These are phyloP conservation scores for Frankliniella fusca DNA, from an alignment of 2,888 invertebrate genomes.

Conservation along the genomic window DNA sequence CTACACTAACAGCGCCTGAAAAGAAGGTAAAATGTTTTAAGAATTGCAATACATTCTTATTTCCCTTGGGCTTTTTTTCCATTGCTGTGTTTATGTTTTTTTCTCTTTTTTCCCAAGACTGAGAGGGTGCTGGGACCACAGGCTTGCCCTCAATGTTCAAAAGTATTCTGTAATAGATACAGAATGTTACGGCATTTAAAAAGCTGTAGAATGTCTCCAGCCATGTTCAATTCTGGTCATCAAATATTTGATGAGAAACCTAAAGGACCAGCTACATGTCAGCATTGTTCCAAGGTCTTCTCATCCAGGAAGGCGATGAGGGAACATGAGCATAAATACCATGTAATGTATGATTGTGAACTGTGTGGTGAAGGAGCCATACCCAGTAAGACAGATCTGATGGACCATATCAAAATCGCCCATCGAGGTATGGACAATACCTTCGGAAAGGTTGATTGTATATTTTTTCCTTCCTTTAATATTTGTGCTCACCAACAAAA, in stretches of 20 bases:
- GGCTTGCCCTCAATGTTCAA: not conserved
- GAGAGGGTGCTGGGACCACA: not conserved
- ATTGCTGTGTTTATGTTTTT: not conserved
- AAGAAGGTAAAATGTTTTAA: not conserved
- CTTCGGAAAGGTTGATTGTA: not conserved
- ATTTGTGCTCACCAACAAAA: not conserved
- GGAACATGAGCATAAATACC: conserved; percentile 52
- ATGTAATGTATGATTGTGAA: conserved; percentile 56
- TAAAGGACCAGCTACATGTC: conserved; percentile 47
- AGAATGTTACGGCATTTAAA: not conserved
- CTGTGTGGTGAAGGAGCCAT: conserved; percentile 52
- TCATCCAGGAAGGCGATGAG: conserved; percentile 51
- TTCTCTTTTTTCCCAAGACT: not conserved
- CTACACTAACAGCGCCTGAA: not conserved
- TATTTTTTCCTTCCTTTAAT: not conserved
- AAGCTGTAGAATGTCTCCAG: not conserved
- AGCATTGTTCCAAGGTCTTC: conserved; percentile 56
- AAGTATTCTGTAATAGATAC: not conserved
- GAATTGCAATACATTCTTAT: too few relatives aligned
- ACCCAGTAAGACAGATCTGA: conserved; percentile 55
- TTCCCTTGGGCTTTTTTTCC: not conserved
- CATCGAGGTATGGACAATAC: not conserved
- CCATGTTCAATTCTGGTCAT: not conserved
- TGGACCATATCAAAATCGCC: conserved; percentile 50
- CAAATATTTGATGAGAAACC: not conserved